These are phyloP conservation scores for Himantopus leucocephalus DNA, from an alignment of 2,113 vertebrate genomes.

Conservation along the genomic window DNA sequence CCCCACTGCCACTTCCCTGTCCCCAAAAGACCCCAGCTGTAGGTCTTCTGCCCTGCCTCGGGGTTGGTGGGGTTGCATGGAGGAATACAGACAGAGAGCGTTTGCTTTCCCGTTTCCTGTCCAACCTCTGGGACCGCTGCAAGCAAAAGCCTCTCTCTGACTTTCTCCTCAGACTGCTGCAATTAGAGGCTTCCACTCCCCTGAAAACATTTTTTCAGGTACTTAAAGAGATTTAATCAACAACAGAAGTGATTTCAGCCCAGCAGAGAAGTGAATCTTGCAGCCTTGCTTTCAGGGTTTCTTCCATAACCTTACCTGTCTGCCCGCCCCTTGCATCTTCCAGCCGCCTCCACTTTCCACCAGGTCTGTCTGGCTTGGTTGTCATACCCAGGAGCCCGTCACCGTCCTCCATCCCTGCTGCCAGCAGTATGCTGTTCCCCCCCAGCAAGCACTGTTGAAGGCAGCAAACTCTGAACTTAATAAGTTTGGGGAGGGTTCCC, in stretches of 20 bases:
- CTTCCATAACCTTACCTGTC: background rate
- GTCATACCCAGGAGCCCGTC: background rate
- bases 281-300: background rate
- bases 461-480: background rate
- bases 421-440: background rate
- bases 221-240: conserved; percentile 35
- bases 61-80: background rate
- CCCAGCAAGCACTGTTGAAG: background rate
- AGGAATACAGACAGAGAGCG: background rate
- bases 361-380: background rate
- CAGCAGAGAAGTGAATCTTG: background rate
- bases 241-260: conserved; percentile 10
- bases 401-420: background rate
- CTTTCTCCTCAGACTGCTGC: background rate
- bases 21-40: background rate
- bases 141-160: background rate
- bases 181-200: background rate
- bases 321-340: background rate
- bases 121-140: background rate
- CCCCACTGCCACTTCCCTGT: background rate
- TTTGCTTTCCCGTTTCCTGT: background rate
- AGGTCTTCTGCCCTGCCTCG: background rate
- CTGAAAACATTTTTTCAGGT: conserved; percentile 27
- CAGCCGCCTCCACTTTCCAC: background rate
- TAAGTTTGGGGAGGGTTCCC: background rate